Evolutionary conservation across 53 echinoderm and acorn worm species (phyloP), one percentile per base, ranked within the genome.

Genomic region (Arbacia lixula): DNA sequence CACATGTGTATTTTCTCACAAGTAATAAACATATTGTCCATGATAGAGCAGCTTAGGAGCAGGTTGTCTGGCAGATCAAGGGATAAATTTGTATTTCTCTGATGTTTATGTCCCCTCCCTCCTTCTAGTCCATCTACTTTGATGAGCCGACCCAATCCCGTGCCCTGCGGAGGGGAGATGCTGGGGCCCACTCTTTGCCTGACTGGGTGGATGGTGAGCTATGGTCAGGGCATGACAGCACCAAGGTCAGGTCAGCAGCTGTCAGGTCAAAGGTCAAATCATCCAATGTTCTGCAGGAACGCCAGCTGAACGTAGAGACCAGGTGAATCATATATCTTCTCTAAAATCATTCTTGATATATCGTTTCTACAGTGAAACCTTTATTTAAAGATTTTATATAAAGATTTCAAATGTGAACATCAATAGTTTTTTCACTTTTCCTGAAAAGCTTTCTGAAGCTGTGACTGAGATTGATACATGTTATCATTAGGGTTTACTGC

Each of bases 141-240:
- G 96, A 96, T 68, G 96, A 93, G 85, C 93, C 96, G 3, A 85
- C 89, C 32, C 84, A 85, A 29, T n/a, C 85, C 69, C 85, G 60
- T 30, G 76, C 86, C 22, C 87, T 84, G 53, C 80, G 65, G 20
- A n/a, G 41, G 16, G 62, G 76, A 39, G 81, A 88, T 74, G 31
- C 24, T 16, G 83, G 73, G 17, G 83, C 36, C 20, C 85, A 66
- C n/a, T 60, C 87, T 12, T 84, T 85, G 3, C 97, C 97, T 28
- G 89, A 89, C 61, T 96, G 97, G 97, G 91, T 96, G 25, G 63
- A 75, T 56, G 87, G 91, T 1, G 93, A 93, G 54, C 86, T 96
- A 28, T 78, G 58, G 58, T 57, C 58, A 1, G 60, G 60, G 22
- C 58, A 40, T 12, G 78, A 78, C 32, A 16, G 30, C 36, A 35